Conservation (phyloP, 2,888 invertebrate genomes). For the Lasius fuliginosus region DNA sequence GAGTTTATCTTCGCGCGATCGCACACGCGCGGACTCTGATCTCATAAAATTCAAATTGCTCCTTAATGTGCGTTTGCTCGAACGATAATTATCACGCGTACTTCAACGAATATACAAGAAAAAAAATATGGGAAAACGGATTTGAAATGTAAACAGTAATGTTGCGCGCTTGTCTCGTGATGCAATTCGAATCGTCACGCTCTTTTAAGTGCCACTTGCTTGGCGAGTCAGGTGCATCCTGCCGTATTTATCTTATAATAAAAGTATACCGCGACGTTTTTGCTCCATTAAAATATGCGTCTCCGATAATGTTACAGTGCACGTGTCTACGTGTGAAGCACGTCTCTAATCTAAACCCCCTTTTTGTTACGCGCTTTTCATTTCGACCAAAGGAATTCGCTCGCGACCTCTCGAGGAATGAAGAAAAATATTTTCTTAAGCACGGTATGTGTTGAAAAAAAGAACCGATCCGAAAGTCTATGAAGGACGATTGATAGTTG, state of each 20-base stretch:
- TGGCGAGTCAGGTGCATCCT: slow-evolving; percentile 67
- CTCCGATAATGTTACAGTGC: neutral
- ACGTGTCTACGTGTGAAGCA: neutral
- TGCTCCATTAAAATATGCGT: neutral
- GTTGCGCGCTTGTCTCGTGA: neutral
- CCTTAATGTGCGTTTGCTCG: neutral
- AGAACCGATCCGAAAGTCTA: neutral
- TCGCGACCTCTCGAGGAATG: neutral
- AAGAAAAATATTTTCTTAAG: slow-evolving; percentile 17
- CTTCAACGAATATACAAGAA: neutral
- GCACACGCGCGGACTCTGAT: neutral
- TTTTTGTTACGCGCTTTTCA: slow-evolving; percentile 22
- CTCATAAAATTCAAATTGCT: neutral
- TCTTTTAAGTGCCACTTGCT: slow-evolving; percentile 59
- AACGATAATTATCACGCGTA: neutral
- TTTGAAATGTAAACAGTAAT: slow-evolving; percentile 42
- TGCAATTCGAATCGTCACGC: slow-evolving; percentile 51
- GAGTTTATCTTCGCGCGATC: neutral
- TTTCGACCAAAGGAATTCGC: slow-evolving; percentile 1
- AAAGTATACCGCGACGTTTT: slow-evolving; percentile 48
- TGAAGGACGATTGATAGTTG: slow-evolving; percentile 22
- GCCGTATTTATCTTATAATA: slow-evolving; percentile 47
- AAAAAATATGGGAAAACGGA: slow-evolving; percentile 23
- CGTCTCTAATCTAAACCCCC: neutral
- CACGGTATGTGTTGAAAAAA: neutral